phyloP scores from a whole-genome alignment of 2,888 invertebrate genomes.

The Drosophila nr. perissopoda region DNA sequence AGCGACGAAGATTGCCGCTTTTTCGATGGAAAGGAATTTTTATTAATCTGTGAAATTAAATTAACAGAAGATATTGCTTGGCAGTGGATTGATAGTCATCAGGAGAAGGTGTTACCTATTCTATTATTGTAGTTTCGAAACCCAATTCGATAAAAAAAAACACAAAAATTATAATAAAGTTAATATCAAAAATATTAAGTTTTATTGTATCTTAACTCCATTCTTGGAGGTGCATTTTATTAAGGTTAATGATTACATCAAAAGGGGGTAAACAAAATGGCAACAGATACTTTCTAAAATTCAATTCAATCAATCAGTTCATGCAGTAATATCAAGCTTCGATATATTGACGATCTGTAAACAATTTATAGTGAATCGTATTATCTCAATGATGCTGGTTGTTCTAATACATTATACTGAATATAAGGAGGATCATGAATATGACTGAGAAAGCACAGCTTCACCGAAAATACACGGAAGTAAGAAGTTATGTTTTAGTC shows the following conservation, averaged over 20 bases:
- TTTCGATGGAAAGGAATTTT: background rate
- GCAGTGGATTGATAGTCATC: background rate
- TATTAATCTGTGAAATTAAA: rapidly evolving
- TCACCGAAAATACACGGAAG: background rate
- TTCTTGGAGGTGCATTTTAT: background rate
- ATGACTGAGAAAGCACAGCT: background rate
- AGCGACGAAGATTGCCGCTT: background rate
- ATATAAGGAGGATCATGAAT: background rate
- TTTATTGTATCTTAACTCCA: background rate
- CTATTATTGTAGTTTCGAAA: background rate
- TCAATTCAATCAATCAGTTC: background rate
- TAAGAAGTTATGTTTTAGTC: background rate
- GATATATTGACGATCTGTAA: background rate
- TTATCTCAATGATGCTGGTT: background rate
- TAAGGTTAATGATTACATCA: background rate
- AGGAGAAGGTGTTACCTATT: background rate
- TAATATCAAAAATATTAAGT: background rate
- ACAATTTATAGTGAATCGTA: background rate
- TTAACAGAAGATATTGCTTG: rapidly evolving
- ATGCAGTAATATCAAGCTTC: background rate
- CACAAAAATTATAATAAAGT: background rate
- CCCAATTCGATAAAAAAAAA: background rate
- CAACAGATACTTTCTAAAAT: background rate
- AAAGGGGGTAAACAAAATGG: background rate
- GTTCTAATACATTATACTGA: background rate